Percentiles rank a stretch among this genome's conserved stretches.
phyloP scores from a whole-genome alignment of 1,140 invertebrate genomes.

The Leptopilina boulardi region DNA sequence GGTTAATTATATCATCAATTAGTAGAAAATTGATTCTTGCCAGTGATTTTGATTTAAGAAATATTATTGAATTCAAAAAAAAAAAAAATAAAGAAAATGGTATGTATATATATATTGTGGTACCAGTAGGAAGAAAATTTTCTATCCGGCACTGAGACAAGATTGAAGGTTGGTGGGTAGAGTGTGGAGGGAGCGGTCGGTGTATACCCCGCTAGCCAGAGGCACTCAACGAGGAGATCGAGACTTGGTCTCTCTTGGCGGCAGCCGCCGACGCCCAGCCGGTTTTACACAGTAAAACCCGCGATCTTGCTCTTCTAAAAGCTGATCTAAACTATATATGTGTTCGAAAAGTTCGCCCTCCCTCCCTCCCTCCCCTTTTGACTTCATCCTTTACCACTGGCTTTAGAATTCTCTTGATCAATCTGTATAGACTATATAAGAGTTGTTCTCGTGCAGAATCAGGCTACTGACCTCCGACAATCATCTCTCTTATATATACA shows the following conservation, averaged over 20 bases:
- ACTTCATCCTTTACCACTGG: no score
- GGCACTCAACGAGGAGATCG: slow-evolving; percentile 70
- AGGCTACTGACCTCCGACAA: slow-evolving; percentile 28
- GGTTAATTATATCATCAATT: no score
- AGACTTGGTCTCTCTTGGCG: slow-evolving; percentile 62
- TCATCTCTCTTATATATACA: background rate
- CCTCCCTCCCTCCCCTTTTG: no score
- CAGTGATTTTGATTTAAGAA: no score
- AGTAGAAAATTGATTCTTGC: no score
- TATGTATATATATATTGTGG: background rate
- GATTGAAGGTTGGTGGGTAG: slow-evolving; percentile 51
- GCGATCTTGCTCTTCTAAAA: slow-evolving; percentile 16
- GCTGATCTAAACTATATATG: slow-evolving; percentile 7
- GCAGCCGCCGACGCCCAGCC: slow-evolving; percentile 72
- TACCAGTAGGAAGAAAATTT: slow-evolving; percentile 51
- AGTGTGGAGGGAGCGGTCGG: slow-evolving; percentile 58
- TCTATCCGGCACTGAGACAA: slow-evolving; percentile 62
- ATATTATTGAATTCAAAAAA: no score
- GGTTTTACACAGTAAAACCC: slow-evolving; percentile 65
- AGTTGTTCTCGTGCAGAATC: background rate
- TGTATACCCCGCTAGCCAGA: slow-evolving; percentile 68
- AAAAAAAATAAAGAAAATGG: no score
- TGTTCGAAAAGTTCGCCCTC: background rate
- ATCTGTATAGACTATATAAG: background rate
- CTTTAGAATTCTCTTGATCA: background rate